phyloP scores from a whole-genome alignment of 2,888 invertebrate species.

The Nephrotoma flavescens region DNA sequence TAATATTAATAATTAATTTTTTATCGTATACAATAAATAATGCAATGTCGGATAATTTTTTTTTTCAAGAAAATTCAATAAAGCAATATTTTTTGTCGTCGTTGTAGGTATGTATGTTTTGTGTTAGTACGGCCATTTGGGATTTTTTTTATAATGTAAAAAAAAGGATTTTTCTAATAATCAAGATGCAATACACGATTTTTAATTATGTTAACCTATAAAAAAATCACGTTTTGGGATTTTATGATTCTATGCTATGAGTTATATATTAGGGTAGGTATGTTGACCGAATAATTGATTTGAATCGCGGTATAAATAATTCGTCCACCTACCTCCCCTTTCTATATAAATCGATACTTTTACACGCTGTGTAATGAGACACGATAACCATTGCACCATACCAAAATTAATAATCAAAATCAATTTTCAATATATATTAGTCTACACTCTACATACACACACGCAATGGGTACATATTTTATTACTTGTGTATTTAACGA shows the following conservation, averaged over 20 bases:
- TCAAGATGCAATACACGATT: not conserved
- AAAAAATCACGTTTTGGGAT: not conserved
- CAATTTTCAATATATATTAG: not conserved
- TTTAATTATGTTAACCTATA: not conserved
- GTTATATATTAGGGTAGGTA: too few relatives aligned
- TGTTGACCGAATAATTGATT: not conserved
- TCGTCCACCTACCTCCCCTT: not conserved
- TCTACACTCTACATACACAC: not conserved
- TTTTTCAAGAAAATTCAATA: not conserved
- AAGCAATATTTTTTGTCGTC: not conserved
- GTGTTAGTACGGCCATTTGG: not conserved
- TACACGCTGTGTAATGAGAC: not conserved
- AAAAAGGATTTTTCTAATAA: not conserved
- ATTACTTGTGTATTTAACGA: not conserved
- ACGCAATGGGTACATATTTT: not conserved
- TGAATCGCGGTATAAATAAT: not conserved
- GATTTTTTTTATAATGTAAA: not conserved
- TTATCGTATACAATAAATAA: not conserved
- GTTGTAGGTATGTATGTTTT: not conserved
- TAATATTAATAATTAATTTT: slow-evolving; percentile 13
- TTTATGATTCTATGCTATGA: not conserved
- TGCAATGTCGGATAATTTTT: not conserved
- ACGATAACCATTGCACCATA: not conserved
- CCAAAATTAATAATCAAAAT: not conserved
- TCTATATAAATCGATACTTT: too few relatives aligned